Evolutionary conservation across 2,113 vertebrate species (phyloP).

Genomic region (Lates calcarifer): DNA sequence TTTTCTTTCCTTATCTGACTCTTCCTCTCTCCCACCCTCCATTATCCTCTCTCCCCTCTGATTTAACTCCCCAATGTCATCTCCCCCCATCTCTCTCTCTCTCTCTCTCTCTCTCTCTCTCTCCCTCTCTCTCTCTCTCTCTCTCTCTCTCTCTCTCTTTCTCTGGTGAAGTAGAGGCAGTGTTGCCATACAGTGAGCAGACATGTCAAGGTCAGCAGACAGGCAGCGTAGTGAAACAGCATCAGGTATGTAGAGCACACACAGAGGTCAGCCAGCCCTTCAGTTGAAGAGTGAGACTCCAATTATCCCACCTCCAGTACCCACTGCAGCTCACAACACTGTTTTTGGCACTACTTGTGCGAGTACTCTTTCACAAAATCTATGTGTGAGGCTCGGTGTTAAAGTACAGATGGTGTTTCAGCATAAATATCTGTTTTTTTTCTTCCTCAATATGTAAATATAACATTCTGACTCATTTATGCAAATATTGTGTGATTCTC

Average conservation of each 20-base stretch:
- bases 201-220: slow-evolving; percentile 71
- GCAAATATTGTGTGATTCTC: slow-evolving; percentile 50
- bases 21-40: slow-evolving; percentile 25
- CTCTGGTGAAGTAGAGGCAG: slow-evolving; percentile 10
- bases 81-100: not conserved
- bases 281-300: slow-evolving; percentile 39
- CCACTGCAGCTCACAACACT: not conserved
- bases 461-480: slow-evolving; percentile 47
- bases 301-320: slow-evolving; percentile 24
- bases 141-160: not conserved
- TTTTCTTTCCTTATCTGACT: slow-evolving; percentile 42
- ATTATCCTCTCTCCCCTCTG: slow-evolving; percentile 48
- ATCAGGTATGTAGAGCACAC: slow-evolving; percentile 67
- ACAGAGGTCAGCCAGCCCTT: slow-evolving; percentile 55
- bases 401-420: slow-evolving; percentile 44
- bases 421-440: slow-evolving; percentile 41
- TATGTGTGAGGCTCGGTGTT: slow-evolving; percentile 1
- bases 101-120: not conserved
- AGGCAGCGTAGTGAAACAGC: slow-evolving; percentile 47
- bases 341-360: slow-evolving; percentile 1
- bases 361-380: slow-evolving; percentile 1
- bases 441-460: slow-evolving; percentile 43
- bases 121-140: slow-evolving; percentile 2
- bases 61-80: slow-evolving; percentile 56
- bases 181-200: slow-evolving; percentile 44